phyloP scores from a whole-genome alignment of 1,140 invertebrate species.

The Drosophila lacertosa region DNA sequence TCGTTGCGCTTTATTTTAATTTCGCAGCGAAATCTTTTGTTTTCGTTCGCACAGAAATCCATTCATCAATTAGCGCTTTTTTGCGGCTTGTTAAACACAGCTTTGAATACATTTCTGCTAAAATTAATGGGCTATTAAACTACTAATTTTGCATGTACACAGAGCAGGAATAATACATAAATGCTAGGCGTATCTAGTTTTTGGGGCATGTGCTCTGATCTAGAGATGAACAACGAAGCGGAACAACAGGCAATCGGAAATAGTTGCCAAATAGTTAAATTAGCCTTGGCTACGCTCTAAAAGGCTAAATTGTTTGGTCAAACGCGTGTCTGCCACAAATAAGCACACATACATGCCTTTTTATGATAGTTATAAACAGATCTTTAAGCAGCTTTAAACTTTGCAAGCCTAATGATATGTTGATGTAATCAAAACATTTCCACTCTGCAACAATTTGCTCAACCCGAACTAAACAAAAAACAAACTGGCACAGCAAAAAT shows the following conservation, averaged over 20 bases:
- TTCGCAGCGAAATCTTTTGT: conserved; percentile 29
- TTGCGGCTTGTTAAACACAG: conserved; percentile 60
- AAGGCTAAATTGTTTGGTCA: conserved; percentile 11
- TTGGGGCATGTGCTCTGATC: conserved; percentile 19
- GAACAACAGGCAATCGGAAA: conserved; percentile 40
- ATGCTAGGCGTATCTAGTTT: conserved; percentile 49
- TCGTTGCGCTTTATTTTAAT: conserved; percentile 20
- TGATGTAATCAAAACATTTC: conserved; percentile 29
- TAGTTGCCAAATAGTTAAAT: conserved; percentile 21
- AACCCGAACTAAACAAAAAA: conserved; percentile 7
- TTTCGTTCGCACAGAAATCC: conserved; percentile 48
- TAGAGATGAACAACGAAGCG: conserved; percentile 42
- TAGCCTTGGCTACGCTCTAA: conserved; percentile 29
- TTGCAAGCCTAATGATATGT: not conserved
- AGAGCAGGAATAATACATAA: conserved; percentile 3
- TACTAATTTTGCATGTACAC: conserved; percentile 28
- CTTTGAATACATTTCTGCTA: conserved; percentile 48
- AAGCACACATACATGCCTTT: not conserved
- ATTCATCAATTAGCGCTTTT: conserved; percentile 71
- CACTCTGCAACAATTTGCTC: conserved; percentile 30
- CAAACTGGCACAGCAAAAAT: not conserved
- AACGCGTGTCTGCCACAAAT: not conserved
- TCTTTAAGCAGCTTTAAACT: conserved; percentile 4
- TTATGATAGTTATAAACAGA: conserved; percentile 8
- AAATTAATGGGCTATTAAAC: conserved; percentile 70